Evolutionary conservation across 1,140 invertebrate species (phyloP), one percentile per base, ranked within the genome.

Genomic region (Caenorhabditis briggsae): DNA sequence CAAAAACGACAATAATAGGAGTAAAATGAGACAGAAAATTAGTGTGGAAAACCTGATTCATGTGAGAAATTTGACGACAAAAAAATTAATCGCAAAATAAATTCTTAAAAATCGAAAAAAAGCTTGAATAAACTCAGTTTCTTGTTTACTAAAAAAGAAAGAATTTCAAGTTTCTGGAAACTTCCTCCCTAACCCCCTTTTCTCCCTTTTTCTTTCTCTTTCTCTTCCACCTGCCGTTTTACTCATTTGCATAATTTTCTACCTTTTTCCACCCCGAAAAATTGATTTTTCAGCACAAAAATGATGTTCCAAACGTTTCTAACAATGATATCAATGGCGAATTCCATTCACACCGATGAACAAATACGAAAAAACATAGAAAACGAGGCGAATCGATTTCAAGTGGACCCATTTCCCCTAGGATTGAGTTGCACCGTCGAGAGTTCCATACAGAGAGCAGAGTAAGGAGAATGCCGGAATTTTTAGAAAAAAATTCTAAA

Each of bases 221-320:
- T 11, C 59, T 2, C 59, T 25, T 23, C 9, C 23, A 20, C 20
- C 25, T 61, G 9, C 14, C 59, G 23, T 9, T 61, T 25, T 20
- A 20, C 59, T 20, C 59, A 14, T 70, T 25, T 46, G 11, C 11
- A 8, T 33, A 9, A 2, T 9, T 70, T 46, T 70, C 46, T 5
- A 25, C 6, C 5, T 5, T 16, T 18, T 46, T 18, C 12, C 8
- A 0, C n/a, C n/a, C 25, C 59, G 1, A 23, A 14, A 43, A 14
- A 11, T 70, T 14, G 14, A 70, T 46, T 70, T 70, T 70, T 11
- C 20, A 25, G 43, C 14, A 70, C 33, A 8, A 78, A 23, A 50
- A 78, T 78, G 70, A 6, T 78, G 11, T 7, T 53, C n/a, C 70
- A 78, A 78, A 5, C 53, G n/a, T 8, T 78, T 12, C 41, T 78